Percentiles rank a stretch among this genome's conserved stretches.
phyloP scores from a whole-genome alignment of 2,888 invertebrate genomes.

The Cryptosula pallasiana region DNA sequence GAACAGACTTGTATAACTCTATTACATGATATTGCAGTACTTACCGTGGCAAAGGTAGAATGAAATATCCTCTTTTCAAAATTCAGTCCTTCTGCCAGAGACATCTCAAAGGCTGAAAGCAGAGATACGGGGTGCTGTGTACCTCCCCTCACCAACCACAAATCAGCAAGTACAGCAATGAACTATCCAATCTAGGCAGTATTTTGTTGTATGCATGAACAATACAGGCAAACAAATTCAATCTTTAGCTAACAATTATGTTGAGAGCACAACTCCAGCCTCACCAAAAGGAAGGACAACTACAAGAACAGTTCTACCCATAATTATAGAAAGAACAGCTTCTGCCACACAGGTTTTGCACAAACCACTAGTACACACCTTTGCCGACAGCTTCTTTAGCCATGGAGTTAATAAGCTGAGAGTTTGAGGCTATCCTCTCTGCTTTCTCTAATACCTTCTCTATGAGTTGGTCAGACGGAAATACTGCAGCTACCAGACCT shows the following conservation, averaged over 20 bases:
- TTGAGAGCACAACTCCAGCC: not conserved
- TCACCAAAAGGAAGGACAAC: no score
- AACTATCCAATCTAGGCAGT: not conserved
- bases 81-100: conserved; percentile 77
- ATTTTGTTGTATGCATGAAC: not conserved
- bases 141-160: no score
- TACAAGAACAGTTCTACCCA: not conserved
- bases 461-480: conserved; percentile 79
- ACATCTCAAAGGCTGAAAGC: conserved; percentile 64
- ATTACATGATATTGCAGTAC: no score
- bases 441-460: conserved; percentile 87
- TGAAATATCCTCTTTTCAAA: conserved; percentile 89
- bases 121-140: no score
- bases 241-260: no score
- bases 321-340: not conserved
- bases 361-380: conserved; percentile 55
- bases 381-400: conserved; percentile 88
- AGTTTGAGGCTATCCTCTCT: conserved; percentile 86
- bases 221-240: no score
- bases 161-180: not conserved
- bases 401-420: conserved; percentile 74
- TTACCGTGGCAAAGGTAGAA: conserved; percentile 88
- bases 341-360: no score
- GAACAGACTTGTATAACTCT: no score
- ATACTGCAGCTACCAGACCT: conserved; percentile 83